These are phyloP conservation scores for Holothuria scabra DNA, from an alignment of 53 echinoderm and acorn worm genomes.

Conservation along the genomic window DNA sequence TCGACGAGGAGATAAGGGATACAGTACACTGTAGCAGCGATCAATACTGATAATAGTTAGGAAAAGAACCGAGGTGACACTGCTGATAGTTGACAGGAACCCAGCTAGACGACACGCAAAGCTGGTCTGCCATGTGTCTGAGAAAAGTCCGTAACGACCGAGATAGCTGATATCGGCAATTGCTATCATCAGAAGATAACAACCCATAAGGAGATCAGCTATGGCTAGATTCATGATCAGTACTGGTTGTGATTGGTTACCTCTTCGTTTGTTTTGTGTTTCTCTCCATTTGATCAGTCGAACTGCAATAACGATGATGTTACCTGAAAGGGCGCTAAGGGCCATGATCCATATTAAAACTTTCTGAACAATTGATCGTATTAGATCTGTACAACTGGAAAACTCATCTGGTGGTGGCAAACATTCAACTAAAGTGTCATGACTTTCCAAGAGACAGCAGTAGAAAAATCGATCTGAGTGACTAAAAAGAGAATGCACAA, in stretches of 20 bases:
- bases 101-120: constrained; percentile 19
- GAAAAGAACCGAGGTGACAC: constrained; percentile 62
- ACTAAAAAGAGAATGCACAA: constrained; percentile 8
- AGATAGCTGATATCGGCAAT: constrained; percentile 22
- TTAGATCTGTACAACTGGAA: constrained; percentile 65
- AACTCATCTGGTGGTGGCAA: constrained; percentile 56
- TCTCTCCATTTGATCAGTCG: constrained; percentile 15
- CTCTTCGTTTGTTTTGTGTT: background rate
- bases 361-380: constrained; percentile 32
- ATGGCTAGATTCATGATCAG: constrained; percentile 41
- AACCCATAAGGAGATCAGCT: constrained; percentile 44
- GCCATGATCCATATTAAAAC: constrained; percentile 63
- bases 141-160: constrained; percentile 26
- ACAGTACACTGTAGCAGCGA: constrained; percentile 54
- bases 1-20: constrained; percentile 33
- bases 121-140: constrained; percentile 21
- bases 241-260: constrained; percentile 16
- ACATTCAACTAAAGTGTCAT: constrained; percentile 27
- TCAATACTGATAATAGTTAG: constrained; percentile 63
- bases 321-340: constrained; percentile 56
- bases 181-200: constrained; percentile 32
- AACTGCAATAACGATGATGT: constrained; percentile 49
- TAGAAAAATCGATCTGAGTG: constrained; percentile 53
- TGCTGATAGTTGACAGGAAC: constrained; percentile 58
- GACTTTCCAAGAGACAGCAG: constrained; percentile 52